Conservation (phyloP, 2,797 vertebrate genomes). For the Cossypha caffra region DNA sequence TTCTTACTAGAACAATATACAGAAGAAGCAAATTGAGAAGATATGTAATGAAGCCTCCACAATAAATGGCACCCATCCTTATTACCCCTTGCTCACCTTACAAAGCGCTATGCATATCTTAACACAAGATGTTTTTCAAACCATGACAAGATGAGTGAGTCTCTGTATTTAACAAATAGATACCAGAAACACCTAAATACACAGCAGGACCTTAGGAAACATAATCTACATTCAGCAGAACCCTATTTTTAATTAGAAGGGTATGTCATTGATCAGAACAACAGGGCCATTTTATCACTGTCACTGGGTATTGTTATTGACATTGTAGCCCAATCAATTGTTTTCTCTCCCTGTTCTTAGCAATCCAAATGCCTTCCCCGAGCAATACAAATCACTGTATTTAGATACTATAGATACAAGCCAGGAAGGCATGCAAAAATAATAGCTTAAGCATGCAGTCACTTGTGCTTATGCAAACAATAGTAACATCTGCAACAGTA, state of each 20-base stretch:
- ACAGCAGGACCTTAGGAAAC: background rate
- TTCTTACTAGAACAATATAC: background rate
- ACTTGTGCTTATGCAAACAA: background rate
- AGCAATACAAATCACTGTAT: background rate
- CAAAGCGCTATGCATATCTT: fast-evolving
- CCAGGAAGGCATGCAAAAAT: background rate
- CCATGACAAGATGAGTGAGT: background rate
- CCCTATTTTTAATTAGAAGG: conserved; percentile 37
- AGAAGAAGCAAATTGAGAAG: background rate
- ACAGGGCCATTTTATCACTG: background rate
- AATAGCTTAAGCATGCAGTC: background rate
- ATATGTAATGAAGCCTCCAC: background rate
- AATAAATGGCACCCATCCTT: background rate
- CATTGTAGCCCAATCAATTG: conserved; percentile 6
- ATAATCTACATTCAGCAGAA: background rate
- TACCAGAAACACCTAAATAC: conserved; percentile 7
- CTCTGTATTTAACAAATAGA: background rate
- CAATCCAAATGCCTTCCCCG: background rate
- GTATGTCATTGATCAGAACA: conserved; percentile 8
- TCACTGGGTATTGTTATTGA: conserved; percentile 36
- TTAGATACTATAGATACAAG: background rate
- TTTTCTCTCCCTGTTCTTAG: background rate
- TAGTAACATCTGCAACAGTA: background rate
- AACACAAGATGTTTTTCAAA: background rate
- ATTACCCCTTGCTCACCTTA: background rate